Conservation (phyloP, 1,140 invertebrate genomes). For the Leptoteleia sp. region DNA sequence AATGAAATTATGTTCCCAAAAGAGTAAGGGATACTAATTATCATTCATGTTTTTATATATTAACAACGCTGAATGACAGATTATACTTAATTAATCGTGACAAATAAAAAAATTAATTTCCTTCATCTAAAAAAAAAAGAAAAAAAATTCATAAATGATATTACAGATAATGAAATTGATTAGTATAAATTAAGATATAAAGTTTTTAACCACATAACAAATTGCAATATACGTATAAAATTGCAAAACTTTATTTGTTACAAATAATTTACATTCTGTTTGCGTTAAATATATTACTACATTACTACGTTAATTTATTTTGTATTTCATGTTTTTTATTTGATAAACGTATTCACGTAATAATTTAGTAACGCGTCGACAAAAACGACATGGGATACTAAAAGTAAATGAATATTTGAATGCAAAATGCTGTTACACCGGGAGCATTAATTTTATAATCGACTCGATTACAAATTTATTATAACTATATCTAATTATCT, state of each 20-base stretch:
- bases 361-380: slow-evolving; percentile 10
- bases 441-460: slow-evolving; percentile 11
- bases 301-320: slow-evolving; percentile 4
- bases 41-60: slow-evolving; percentile 30
- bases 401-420: slow-evolving; percentile 27
- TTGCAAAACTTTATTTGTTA: background rate
- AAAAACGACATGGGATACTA: slow-evolving; percentile 4
- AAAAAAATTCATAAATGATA: too few species aligned
- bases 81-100: slow-evolving; percentile 31
- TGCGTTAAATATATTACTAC: too few species aligned
- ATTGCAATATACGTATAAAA: too few species aligned
- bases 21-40: slow-evolving; percentile 42
- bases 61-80: slow-evolving; percentile 32
- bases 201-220: too few species aligned
- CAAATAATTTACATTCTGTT: too few species aligned
- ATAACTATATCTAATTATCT: background rate
- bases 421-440: slow-evolving; percentile 12
- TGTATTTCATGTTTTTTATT: slow-evolving; percentile 6
- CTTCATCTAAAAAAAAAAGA: background rate
- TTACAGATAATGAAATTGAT: too few species aligned
- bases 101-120: slow-evolving; percentile 4
- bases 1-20: slow-evolving; percentile 50
- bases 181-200: too few species aligned
- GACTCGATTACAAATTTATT: slow-evolving; percentile 5
- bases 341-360: slow-evolving; percentile 15